phyloP scores from a whole-genome alignment of 2,113 vertebrate genomes.

The Nothocercus nigrocapillus region DNA sequence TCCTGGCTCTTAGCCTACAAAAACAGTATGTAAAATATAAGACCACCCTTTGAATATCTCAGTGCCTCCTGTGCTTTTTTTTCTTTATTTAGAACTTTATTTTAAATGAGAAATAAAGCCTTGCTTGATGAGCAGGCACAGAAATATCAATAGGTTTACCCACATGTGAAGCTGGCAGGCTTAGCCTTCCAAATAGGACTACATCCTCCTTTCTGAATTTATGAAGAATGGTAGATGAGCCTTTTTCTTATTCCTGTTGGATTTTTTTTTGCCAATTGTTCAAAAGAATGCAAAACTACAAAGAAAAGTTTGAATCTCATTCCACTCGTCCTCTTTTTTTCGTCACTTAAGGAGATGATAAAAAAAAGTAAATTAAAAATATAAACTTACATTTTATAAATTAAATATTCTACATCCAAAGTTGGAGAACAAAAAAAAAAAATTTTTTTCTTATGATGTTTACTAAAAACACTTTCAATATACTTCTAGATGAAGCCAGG shows the following conservation, averaged over 20 bases:
- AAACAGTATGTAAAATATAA: not conserved
- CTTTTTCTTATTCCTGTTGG: not conserved
- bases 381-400: not conserved
- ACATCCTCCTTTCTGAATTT: not conserved
- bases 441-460: not conserved
- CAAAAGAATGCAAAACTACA: not conserved
- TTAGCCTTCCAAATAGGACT: not conserved
- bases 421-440: not conserved
- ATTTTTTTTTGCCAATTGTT: accelerated
- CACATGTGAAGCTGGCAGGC: accelerated
- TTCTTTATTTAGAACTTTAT: not conserved
- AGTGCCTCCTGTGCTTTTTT: not conserved
- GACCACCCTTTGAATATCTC: not conserved
- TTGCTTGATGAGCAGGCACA: accelerated
- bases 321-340: not conserved
- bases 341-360: not conserved
- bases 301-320: not conserved
- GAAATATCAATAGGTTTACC: not conserved
- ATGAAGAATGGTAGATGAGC: not conserved
- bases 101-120: not conserved
- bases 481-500: not conserved
- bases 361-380: not conserved
- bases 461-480: not conserved
- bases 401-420: not conserved
- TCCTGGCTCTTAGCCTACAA: not conserved